Base-by-base conservation (phyloP, 2,113 vertebrate species). In the Noturus placidus region DNA sequence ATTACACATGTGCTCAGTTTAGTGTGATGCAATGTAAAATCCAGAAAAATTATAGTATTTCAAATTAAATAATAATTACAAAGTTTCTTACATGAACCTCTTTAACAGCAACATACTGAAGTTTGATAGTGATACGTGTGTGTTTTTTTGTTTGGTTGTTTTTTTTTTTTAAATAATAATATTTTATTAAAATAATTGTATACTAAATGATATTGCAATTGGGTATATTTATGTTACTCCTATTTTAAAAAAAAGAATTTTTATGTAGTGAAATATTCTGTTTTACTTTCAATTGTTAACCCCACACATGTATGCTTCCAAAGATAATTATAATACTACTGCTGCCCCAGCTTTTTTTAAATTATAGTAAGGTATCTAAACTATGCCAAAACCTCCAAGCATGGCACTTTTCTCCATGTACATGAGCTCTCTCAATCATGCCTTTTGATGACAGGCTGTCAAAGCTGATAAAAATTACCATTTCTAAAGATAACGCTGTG, bases 391-490 rank as follows among this genome's bases (percentile, higher is more conserved):
- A 77, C 72, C 3, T 70, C 52, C 11, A 70, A 50, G 15, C 20
- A 33, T 56, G 52, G 3, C 38, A 63, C 50, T 17, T 35, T 52
- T 25, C 22, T 56, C 38, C n/a, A 63, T 30, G 19, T 5, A 5
- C 42, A 46, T 67, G 85, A 86, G 61, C 42, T 33, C 85, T 79
- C 59, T 79, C 70, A 61, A 59, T 50, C 52, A 61, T 54, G 72
- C 46, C 38, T 74, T 59, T 86, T 63, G 8, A 30, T 78, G 74
- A 11, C 76, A 52, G n/a, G 11, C 85, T 80, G 85, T 80, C 76
- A 57, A 80, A 70, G 61, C 13, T 86, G 85, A 9, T 88, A 46
- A 67, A 54, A 84, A 89, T 87, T 77, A 87, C 82, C 86, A 89
- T 59, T 88, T 88, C n/a, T 42, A 86, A 67, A 69, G 76, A 80